Evolutionary conservation across 2,797 vertebrate species (phyloP).

Genomic region (Orestias chungarensis): DNA sequence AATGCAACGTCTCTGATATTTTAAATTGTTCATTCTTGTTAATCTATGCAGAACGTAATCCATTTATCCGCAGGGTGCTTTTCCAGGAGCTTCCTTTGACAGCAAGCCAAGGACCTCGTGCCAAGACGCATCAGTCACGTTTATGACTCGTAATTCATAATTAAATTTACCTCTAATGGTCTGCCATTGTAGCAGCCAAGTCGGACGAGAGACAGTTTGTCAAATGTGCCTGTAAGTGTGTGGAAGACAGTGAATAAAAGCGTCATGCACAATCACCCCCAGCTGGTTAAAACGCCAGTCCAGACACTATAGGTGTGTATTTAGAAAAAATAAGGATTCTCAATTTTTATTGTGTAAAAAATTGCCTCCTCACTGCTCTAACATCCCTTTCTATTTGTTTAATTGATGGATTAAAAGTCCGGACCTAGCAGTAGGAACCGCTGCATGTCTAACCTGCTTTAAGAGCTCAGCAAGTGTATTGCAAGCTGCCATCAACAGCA

Average conservation of each 20-base stretch:
- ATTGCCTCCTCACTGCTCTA: neutral
- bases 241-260: constrained; percentile 12
- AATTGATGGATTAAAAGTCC: constrained; percentile 44
- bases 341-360: neutral
- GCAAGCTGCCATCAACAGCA: constrained; percentile 35
- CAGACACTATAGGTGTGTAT: neutral
- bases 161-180: constrained; percentile 61
- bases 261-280: constrained; percentile 6
- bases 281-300: neutral
- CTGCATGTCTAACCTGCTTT: constrained; percentile 24
- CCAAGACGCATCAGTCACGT: constrained; percentile 56
- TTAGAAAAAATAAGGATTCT: neutral
- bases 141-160: constrained; percentile 65
- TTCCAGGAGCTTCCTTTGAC: constrained; percentile 29
- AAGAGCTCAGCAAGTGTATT: constrained; percentile 46
- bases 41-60: constrained; percentile 56
- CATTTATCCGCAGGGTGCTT: constrained; percentile 55
- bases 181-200: constrained; percentile 39
- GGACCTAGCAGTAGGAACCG: neutral
- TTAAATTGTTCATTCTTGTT: constrained; percentile 57
- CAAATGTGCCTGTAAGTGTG: constrained; percentile 32
- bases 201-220: constrained; percentile 23
- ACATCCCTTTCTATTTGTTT: constrained; percentile 16
- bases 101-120: constrained; percentile 28
- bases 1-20: constrained; percentile 24